Conservation (phyloP, 2,888 invertebrate genomes). For the Caenorhabditis panamensis region DNA sequence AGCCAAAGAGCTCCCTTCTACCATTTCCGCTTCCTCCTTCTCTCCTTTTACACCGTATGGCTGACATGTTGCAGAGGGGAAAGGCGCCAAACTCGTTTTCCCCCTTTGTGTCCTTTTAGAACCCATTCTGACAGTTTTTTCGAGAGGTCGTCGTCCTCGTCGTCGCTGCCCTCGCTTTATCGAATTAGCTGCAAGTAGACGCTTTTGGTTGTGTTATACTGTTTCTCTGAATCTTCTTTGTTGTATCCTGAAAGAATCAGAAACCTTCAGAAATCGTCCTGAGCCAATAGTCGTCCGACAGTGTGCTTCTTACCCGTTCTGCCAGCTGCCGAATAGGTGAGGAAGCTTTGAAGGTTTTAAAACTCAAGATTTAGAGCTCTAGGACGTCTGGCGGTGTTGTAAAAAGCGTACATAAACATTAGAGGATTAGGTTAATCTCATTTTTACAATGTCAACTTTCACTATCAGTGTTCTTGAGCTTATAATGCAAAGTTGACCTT, state of each 20-base stretch:
- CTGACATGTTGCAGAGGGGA: conserved; percentile 12
- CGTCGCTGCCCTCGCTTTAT: too few relatives aligned
- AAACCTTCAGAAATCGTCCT: conserved; percentile 41
- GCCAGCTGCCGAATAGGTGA: conserved; percentile 37
- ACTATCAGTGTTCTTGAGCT: too few relatives aligned
- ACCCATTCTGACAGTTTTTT: not conserved
- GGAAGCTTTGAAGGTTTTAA: not conserved
- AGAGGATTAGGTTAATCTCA: too few relatives aligned
- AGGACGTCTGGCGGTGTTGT: too few relatives aligned
- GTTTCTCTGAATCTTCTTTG: not conserved
- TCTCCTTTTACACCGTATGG: conserved; percentile 31
- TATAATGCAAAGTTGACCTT: too few relatives aligned
- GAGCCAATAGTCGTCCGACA: conserved; percentile 16
- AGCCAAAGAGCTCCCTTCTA: not conserved
- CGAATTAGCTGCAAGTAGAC: too few relatives aligned
- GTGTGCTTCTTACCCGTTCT: conserved; percentile 31
- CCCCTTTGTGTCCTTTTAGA: conserved; percentile 54
- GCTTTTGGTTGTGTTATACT: not conserved
- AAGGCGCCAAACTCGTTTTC: conserved; percentile 33
- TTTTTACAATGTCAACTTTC: too few relatives aligned
- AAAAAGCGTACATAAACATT: too few relatives aligned
- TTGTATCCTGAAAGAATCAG: too few relatives aligned
- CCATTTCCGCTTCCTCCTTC: not conserved
- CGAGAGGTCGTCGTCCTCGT: not conserved
- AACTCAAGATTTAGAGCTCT: too few relatives aligned